Evolutionary conservation across 1,140 invertebrate genomes (phyloP).

Genomic region (Zelostemma sp.): DNA sequence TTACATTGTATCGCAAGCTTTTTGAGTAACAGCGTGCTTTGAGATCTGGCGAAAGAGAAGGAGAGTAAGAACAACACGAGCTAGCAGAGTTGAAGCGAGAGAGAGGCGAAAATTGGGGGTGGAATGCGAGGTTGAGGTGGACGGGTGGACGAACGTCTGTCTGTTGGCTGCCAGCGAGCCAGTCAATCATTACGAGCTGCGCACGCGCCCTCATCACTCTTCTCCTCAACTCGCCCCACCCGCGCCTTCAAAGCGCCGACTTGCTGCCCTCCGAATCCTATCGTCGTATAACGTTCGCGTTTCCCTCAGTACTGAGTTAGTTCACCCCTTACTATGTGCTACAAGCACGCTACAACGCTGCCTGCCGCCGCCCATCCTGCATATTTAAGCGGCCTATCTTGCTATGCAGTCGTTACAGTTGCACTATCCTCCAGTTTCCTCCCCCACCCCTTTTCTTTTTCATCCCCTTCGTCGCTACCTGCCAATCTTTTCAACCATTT

Average conservation of each 20-base stretch:
- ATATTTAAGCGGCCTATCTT: slow-evolving; percentile 70
- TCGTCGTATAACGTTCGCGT: slow-evolving; percentile 52
- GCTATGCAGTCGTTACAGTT: slow-evolving; percentile 62
- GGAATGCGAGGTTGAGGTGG: slow-evolving; percentile 41
- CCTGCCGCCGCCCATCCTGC: slow-evolving; percentile 67
- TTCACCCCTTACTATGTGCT: slow-evolving; percentile 64
- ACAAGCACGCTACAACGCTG: slow-evolving; percentile 66
- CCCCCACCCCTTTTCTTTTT: no score
- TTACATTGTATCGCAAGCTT: slow-evolving; percentile 66
- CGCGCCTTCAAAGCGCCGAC: slow-evolving; percentile 15
- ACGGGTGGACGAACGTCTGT: slow-evolving; percentile 66
- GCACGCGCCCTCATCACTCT: slow-evolving; percentile 58
- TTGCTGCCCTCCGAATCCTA: slow-evolving; percentile 36
- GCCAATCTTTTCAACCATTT: no score
- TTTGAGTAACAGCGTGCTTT: slow-evolving; percentile 60
- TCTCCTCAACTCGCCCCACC: slow-evolving; percentile 31
- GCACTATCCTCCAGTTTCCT: slow-evolving; percentile 13
- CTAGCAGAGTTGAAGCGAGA: slow-evolving; percentile 1
- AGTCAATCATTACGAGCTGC: slow-evolving; percentile 71
- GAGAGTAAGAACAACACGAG: slow-evolving; percentile 13
- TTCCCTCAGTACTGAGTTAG: slow-evolving; percentile 58
- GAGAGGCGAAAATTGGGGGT: slow-evolving; percentile 30
- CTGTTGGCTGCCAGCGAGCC: slow-evolving; percentile 71
- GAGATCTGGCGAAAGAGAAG: slow-evolving; percentile 41
- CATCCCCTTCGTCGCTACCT: no score